Conservation (phyloP, 2,888 invertebrate genomes). For the Xanthorhoe spadicearia region DNA sequence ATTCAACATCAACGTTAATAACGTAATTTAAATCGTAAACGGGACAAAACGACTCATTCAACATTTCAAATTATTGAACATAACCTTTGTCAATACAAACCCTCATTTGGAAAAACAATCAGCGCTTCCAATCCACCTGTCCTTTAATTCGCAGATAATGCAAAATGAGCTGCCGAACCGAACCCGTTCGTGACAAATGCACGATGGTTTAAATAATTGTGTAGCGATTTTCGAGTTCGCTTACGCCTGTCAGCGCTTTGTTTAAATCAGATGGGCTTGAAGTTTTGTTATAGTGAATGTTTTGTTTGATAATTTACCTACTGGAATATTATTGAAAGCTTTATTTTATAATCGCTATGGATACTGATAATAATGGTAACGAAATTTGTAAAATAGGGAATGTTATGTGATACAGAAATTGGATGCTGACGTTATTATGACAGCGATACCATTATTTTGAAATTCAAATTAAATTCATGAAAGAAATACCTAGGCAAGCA, state of each 20-base stretch:
- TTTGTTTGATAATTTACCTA: slow-evolving; percentile 5
- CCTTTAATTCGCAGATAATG: slow-evolving; percentile 49
- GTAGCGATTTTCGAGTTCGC: slow-evolving; percentile 49
- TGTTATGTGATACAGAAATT: no score
- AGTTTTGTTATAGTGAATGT: slow-evolving; percentile 8
- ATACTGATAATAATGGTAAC: background rate
- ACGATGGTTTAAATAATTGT: slow-evolving; percentile 55
- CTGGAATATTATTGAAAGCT: background rate
- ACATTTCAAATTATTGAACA: slow-evolving; percentile 12
- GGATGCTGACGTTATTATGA: no score
- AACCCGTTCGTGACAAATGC: slow-evolving; percentile 47
- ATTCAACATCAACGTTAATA: background rate
- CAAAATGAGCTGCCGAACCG: slow-evolving; percentile 40
- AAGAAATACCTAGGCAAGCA: no score
- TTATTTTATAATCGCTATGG: background rate
- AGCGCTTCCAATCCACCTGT: slow-evolving; percentile 30
- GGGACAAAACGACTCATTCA: background rate
- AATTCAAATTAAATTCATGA: no score
- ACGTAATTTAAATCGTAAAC: background rate
- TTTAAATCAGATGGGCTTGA: slow-evolving; percentile 28
- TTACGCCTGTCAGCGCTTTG: slow-evolving; percentile 46
- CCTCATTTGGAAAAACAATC: slow-evolving; percentile 37
- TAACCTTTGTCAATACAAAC: slow-evolving; percentile 14
- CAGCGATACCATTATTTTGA: no score
- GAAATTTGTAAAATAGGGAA: background rate